Evolutionary conservation across 2,797 vertebrate species (phyloP).

Genomic region (Cyprinodon diabolis): DNA sequence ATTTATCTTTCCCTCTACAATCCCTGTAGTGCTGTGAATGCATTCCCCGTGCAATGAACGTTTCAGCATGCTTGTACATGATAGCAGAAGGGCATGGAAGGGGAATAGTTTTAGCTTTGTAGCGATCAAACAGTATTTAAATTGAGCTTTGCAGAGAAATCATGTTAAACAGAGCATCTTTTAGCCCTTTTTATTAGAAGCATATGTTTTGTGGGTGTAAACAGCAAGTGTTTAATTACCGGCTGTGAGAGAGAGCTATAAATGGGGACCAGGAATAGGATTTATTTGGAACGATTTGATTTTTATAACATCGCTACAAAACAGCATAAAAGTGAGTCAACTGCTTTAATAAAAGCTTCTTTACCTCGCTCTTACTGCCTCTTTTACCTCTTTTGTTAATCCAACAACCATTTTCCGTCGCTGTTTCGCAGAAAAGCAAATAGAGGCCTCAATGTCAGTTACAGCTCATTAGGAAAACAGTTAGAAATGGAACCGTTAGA

Average conservation of each 20-base stretch:
- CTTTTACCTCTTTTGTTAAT: constrained; percentile 45
- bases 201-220: constrained; percentile 2
- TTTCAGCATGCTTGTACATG: too few relatives aligned
- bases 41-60: too few relatives aligned
- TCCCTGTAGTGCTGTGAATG: too few relatives aligned
- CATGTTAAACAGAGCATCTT: background rate
- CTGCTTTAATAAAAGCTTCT: background rate
- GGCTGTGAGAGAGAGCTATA: background rate
- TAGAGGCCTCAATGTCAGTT: constrained; percentile 46
- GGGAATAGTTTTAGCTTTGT: background rate
- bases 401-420: constrained; percentile 35
- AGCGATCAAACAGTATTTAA: background rate
- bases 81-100: background rate
- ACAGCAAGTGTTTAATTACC: constrained; percentile 2
- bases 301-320: background rate
- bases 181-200: background rate
- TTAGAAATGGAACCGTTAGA: constrained; percentile 18
- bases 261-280: background rate
- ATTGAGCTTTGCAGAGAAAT: background rate
- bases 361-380: constrained; percentile 9
- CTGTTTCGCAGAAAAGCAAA: constrained; percentile 31
- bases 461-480: constrained; percentile 55
- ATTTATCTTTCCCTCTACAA: too few relatives aligned
- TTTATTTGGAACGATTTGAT: constrained; percentile 15
- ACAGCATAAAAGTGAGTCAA: constrained; percentile 9